phyloP scores from a whole-genome alignment of 2,113 vertebrate species.

The Natator depressus region DNA sequence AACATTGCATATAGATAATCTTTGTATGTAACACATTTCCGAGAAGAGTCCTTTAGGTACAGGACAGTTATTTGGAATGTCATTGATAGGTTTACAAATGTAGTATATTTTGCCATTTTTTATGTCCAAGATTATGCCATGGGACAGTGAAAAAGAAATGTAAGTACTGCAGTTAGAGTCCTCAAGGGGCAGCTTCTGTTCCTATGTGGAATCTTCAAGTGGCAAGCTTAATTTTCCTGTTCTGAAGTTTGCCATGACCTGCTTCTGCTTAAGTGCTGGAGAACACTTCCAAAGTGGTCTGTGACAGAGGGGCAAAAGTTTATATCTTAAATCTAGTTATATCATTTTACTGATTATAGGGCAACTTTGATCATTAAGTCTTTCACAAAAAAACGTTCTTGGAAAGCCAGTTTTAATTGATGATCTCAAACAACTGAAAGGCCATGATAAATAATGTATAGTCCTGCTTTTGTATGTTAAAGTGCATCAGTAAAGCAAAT shows the following conservation, averaged over 20 bases:
- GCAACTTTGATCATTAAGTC: neutral
- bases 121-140: neutral
- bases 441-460: neutral
- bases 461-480: conserved; percentile 38
- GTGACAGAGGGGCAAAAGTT: neutral
- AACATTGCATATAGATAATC: neutral
- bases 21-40: neutral
- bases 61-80: fast-evolving
- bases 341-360: neutral
- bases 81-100: neutral
- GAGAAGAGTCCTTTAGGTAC: neutral
- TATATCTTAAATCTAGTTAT: neutral
- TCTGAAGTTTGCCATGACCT: neutral
- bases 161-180: neutral
- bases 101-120: fast-evolving
- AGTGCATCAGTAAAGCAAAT: conserved; percentile 21
- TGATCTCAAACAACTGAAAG: neutral
- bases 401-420: conserved; percentile 11
- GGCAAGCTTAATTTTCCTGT: neutral
- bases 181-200: neutral
- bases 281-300: neutral
- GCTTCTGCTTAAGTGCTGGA: neutral
- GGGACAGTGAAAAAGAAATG: fast-evolving
- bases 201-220: neutral
- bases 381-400: neutral